Evolutionary conservation across 2,113 vertebrate genomes (phyloP).

Genomic region (Channa maculata): DNA sequence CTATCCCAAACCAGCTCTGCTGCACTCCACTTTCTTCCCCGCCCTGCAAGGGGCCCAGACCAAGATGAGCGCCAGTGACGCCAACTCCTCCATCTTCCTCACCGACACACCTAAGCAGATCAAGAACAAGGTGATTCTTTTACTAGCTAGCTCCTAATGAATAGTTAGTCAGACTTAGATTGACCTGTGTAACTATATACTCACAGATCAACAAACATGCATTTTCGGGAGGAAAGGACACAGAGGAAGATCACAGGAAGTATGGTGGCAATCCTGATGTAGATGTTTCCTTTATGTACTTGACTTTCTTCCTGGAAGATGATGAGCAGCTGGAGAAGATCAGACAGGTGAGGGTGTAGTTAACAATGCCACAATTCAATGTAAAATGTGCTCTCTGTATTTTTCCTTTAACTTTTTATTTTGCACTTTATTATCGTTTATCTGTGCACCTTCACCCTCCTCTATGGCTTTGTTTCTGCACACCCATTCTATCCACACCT

Average conservation of each 20-base stretch:
- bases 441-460: too few species aligned
- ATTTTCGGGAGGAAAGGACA: slow-evolving; percentile 96
- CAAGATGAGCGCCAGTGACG: slow-evolving; percentile 98
- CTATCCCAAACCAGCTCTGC: slow-evolving; percentile 92
- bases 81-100: slow-evolving; percentile 97
- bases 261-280: slow-evolving; percentile 93
- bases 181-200: not conserved
- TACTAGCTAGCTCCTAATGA: not conserved
- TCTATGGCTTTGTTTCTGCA: too few species aligned
- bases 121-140: slow-evolving; percentile 90
- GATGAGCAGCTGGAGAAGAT: slow-evolving; percentile 94
- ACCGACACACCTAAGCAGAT: slow-evolving; percentile 96
- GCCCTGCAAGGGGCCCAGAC: slow-evolving; percentile 97
- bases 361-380: too few species aligned
- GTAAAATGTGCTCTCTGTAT: not conserved
- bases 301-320: slow-evolving; percentile 97
- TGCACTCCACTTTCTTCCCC: slow-evolving; percentile 97
- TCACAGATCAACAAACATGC: slow-evolving; percentile 95
- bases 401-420: not conserved
- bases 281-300: slow-evolving; percentile 96
- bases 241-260: slow-evolving; percentile 93
- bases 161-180: not conserved
- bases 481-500: not conserved
- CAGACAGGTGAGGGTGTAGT: slow-evolving; percentile 84
- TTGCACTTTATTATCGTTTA: not conserved